A percentile compares a stretch with the other conserved stretches of the same genome.
These are phyloP conservation scores for Salvelinus namaycush DNA, from an alignment of 2,113 vertebrate species.

Conservation along the genomic window DNA sequence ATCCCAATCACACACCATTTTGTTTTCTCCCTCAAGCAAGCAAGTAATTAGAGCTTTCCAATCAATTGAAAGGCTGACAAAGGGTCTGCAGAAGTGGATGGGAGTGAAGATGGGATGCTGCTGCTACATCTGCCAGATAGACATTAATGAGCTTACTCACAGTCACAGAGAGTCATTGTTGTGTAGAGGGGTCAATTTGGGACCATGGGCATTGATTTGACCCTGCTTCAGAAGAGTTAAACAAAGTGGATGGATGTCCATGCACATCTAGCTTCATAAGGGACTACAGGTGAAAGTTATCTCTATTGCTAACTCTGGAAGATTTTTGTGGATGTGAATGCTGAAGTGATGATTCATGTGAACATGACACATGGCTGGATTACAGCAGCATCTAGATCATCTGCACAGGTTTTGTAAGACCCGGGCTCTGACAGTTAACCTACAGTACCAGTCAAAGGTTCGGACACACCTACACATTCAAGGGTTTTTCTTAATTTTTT, in stretches of 20 bases:
- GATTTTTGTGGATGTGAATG: too few species aligned
- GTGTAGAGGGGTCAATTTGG: neutral
- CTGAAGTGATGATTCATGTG: too few species aligned
- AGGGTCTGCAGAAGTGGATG: slow-evolving; percentile 24
- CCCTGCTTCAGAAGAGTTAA: neutral
- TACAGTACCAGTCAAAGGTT: too few species aligned
- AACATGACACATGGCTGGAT: too few species aligned
- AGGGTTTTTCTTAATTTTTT: too few species aligned
- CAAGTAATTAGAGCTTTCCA: slow-evolving; percentile 25
- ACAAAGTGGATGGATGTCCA: neutral
- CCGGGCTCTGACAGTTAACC: too few species aligned
- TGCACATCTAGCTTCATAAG: too few species aligned
- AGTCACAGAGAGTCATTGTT: neutral
- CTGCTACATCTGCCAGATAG: slow-evolving; percentile 4
- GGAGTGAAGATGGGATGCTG: neutral
- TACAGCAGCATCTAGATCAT: too few species aligned
- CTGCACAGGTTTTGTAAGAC: too few species aligned
- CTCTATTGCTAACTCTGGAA: too few species aligned
- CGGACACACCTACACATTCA: too few species aligned
- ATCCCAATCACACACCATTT: slow-evolving; percentile 36
- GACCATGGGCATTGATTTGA: neutral
- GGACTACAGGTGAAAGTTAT: too few species aligned
- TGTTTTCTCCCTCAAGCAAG: slow-evolving; percentile 12
- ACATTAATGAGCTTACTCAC: neutral
- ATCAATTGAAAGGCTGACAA: slow-evolving; percentile 38